Evolutionary conservation across 2,113 vertebrate genomes (phyloP).

Genomic region (Nycticryphes semicollaris): DNA sequence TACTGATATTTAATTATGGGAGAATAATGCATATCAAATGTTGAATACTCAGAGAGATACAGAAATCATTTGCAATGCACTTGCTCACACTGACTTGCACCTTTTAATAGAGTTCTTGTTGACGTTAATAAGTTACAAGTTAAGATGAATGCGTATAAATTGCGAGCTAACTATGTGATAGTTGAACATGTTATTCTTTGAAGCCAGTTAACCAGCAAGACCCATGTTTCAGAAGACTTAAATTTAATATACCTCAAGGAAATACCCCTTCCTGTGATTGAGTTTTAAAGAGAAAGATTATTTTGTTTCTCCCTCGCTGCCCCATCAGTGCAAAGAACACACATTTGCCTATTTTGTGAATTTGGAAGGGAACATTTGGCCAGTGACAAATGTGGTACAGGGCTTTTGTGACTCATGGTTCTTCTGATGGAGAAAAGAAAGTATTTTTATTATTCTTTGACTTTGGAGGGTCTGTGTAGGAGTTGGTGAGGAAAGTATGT

Average conservation of each 20-base stretch:
- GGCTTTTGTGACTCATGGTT: not conserved
- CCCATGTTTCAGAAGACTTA: not conserved
- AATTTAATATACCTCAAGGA: not conserved
- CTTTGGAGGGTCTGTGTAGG: not conserved
- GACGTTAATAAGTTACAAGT: slow-evolving; percentile 33
- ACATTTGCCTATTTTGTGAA: not conserved
- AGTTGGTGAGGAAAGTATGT: accelerated
- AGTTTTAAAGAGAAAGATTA: not conserved
- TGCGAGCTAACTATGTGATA: not conserved
- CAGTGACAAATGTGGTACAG: not conserved
- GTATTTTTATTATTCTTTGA: not conserved
- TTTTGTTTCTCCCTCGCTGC: not conserved
- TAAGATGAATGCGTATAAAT: slow-evolving; percentile 32
- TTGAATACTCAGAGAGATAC: slow-evolving; percentile 4
- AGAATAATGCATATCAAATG: not conserved
- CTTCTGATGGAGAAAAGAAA: not conserved
- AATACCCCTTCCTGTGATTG: not conserved
- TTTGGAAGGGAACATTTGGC: not conserved
- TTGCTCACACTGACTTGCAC: not conserved
- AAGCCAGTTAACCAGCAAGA: not conserved
- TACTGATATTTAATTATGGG: slow-evolving; percentile 17
- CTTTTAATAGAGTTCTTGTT: slow-evolving; percentile 25
- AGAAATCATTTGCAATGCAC: slow-evolving; percentile 4
- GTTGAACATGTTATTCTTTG: slow-evolving; percentile 4
- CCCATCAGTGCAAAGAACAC: not conserved